Percentiles rank a stretch among this genome's conserved stretches.
phyloP scores from a whole-genome alignment of 2,888 invertebrate species.

The Scaptomyza cyrtandrae region DNA sequence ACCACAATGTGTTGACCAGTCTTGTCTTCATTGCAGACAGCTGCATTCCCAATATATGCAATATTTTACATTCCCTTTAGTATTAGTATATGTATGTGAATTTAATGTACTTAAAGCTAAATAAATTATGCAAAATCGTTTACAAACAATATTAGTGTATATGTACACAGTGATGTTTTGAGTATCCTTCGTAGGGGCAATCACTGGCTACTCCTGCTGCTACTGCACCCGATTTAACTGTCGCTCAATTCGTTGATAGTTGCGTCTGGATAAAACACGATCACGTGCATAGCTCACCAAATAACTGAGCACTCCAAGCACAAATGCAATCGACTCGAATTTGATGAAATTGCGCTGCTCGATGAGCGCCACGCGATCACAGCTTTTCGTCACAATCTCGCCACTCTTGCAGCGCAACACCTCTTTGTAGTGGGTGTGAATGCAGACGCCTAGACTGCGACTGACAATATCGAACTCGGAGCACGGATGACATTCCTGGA shows the following conservation, averaged over 20 bases:
- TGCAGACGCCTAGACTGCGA: conserved; percentile 92
- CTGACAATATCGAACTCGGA: conserved; percentile 93
- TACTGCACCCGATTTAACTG: conserved; percentile 81
- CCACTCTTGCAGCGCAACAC: conserved; percentile 92
- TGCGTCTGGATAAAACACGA: conserved; percentile 75
- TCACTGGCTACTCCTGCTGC: conserved; percentile 2
- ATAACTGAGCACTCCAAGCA: conserved; percentile 77
- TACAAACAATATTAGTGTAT: conserved; percentile 42
- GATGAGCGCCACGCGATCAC: conserved; percentile 93
- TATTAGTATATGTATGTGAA: conserved; percentile 62
- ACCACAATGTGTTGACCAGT: conserved; percentile 69
- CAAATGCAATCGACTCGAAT: conserved; percentile 79
- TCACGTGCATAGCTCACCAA: conserved; percentile 81
- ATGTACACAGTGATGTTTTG: conserved; percentile 51
- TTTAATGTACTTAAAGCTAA: conserved; percentile 74
- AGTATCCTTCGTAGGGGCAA: conserved; percentile 55
- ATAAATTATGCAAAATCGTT: conserved; percentile 68
- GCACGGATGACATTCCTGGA: conserved; percentile 93
- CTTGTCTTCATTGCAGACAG: conserved; percentile 31
- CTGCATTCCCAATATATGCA: conserved; percentile 45
- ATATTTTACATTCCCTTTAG: conserved; percentile 59
- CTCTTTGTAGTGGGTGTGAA: conserved; percentile 93
- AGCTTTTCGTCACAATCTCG: conserved; percentile 92
- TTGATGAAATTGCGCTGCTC: conserved; percentile 90
- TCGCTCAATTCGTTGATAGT: conserved; percentile 80